These are phyloP conservation scores for Aphis gossypii DNA, from an alignment of 1,140 invertebrate species.

Conservation along the genomic window DNA sequence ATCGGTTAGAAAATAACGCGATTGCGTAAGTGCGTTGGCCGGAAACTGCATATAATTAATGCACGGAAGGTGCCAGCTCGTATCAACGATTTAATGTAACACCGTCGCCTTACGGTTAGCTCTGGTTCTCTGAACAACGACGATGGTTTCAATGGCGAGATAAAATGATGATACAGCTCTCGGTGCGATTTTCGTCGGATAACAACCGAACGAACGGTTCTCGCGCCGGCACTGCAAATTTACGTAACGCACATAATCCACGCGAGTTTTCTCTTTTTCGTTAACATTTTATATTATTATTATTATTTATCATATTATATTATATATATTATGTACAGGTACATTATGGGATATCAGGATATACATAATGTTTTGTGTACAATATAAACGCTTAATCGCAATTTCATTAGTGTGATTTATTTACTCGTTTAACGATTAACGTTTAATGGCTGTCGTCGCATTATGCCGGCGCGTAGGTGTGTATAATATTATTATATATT, in stretches of 20 bases:
- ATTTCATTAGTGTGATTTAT: slow-evolving; percentile 32
- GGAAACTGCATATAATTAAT: neutral
- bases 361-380: neutral
- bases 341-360: neutral
- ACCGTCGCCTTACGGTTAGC: neutral
- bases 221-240: neutral
- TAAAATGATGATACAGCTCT: neutral
- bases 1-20: neutral
- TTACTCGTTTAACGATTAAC: slow-evolving; percentile 15
- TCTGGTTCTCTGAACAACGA: no score
- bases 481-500: neutral
- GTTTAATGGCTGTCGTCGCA: neutral
- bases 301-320: neutral
- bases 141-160: neutral
- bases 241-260: neutral
- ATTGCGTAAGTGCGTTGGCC: neutral
- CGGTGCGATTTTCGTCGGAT: neutral
- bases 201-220: neutral
- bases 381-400: neutral
- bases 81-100: neutral
- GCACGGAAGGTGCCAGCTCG: neutral
- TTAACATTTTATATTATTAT: neutral
- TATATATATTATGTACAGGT: neutral
- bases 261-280: slow-evolving; percentile 44
- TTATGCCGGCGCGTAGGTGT: neutral